Base-by-base conservation (phyloP, 2,888 invertebrate species). In the Odontocolon sp. region DNA sequence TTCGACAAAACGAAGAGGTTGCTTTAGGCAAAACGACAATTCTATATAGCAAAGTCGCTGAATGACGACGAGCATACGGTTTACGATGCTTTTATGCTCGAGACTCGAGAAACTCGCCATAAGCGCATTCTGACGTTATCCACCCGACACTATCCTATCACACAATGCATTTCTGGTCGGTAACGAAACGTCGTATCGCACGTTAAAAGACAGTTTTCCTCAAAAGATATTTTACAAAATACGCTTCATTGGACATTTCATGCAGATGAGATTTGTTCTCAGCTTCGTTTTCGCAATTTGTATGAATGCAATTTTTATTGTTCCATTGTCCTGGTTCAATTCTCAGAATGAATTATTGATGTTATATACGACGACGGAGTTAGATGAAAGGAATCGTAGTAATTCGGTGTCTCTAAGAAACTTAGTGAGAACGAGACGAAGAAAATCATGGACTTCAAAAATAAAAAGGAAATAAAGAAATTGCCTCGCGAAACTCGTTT, bases 391-490 rank as follows among this genome's bases (percentile, higher is more conserved):
- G 84, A 82, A 82, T 83, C 81, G 82, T 75, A 83, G n/a, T n/a
- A n/a, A n/a, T n/a, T n/a, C n/a, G n/a, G n/a, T n/a, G n/a, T n/a
- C n/a, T n/a, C n/a, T n/a, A 85, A 82, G 83, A 85, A 85, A 84
- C 83, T 85, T 79, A 78, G 71, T 80, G 26, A 16, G 73, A 57
- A 26, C 40, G 59, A 63, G 68, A 67, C 71, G 75, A 78, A 63
- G 47, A 70, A 74, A 68, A 68, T 38, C 26, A 16, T 14, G 9
- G 26, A 33, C 18, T 38, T 28, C 18, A 40, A 66, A 28, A 66
- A 66, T 74, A 67, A 66, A 79, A 76, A 82, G 63, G 80, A 80
- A 82, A 83, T 76, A 84, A 82, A 82, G 81, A 80, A 82, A 82
- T 70, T 63, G 71, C 16, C 74, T 23, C 23, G 64, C 52, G 70